Base-by-base conservation (phyloP, 2,888 invertebrate genomes). In the Nemurella pictetii region DNA sequence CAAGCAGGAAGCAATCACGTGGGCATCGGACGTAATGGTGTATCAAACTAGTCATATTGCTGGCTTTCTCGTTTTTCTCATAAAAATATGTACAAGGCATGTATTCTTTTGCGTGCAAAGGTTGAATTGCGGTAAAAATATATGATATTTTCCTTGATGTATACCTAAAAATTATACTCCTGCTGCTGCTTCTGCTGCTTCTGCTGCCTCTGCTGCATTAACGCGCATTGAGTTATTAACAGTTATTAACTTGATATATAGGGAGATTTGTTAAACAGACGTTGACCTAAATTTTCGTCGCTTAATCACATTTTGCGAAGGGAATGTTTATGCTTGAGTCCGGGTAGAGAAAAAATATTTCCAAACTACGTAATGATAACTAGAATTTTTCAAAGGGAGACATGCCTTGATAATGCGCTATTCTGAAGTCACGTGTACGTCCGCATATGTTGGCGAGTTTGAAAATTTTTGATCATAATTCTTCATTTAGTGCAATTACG, bases 191-290 rank as follows among this genome's bases (percentile, higher is more conserved):
- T 55, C n/a, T n/a, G n/a, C n/a, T n/a, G n/a, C n/a, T n/a, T n/a
- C n/a, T n/a, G n/a, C n/a, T 12, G 55, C 55, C 1, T 2, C 15
- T 20, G 55, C 20, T 55, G 20, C 55, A 55, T 55, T 20, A 55
- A 20, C 55, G 55, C 20, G 20, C 9, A 55, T 55, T 75, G 75
- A 75, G 12, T 9, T 25, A 75, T 75, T 75, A 75, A 75, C 25
- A 26, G 75, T 75, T 75, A 75, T 75, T 75, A 75, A 75, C 75
- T 75, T 75, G 75, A 75, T 27, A n/a, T 75, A 75, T 75, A n/a
- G 75, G 9, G 75, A 28, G 75, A 75, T 75, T 75, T 75, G 75
- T 7, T 26, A 75, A 75, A 75, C 28, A 75, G 75, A 75, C 75
- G 75, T n/a, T 75, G 75, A 75, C 75, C 75, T 75, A 75, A 27